Percentiles rank a stretch among this genome's conserved stretches.
Evolutionary conservation across 2,797 vertebrate species (phyloP).

Genomic region (Notoglanidium macrostoma): DNA sequence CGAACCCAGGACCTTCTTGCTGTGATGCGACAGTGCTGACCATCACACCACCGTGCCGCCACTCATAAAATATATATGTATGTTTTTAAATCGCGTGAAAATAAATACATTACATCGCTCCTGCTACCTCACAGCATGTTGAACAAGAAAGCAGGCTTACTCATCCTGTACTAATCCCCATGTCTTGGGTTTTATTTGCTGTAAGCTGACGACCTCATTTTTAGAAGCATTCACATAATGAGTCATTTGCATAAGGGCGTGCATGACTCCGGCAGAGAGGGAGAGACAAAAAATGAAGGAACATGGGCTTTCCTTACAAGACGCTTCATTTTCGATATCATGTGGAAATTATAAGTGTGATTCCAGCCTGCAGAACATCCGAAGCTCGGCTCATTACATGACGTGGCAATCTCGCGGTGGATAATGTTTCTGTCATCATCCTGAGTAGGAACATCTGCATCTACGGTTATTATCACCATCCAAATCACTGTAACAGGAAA

Average conservation of each 20-base stretch:
- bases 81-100: background rate
- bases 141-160: conserved; percentile 13
- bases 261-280: background rate
- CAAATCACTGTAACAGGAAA: background rate
- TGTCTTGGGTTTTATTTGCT: conserved; percentile 39
- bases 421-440: conserved; percentile 10
- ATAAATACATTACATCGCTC: background rate
- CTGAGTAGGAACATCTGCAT: conserved; percentile 4
- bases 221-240: conserved; percentile 38
- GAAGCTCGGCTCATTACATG: background rate
- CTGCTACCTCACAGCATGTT: background rate
- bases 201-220: conserved; percentile 36
- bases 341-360: background rate
- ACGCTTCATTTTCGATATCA: conserved; percentile 16
- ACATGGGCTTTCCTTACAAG: conserved; percentile 21
- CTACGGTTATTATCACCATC: background rate
- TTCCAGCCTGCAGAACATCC: conserved; percentile 31
- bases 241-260: conserved; percentile 43
- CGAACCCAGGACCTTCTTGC: no score
- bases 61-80: no score
- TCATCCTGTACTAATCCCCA: conserved; percentile 14
- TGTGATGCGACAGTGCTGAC: no score
- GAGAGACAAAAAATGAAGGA: background rate
- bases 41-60: no score
- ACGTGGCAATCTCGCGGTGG: background rate